Evolutionary conservation across 2,888 invertebrate species (phyloP).

Genomic region (Standfussiana lucernea): DNA sequence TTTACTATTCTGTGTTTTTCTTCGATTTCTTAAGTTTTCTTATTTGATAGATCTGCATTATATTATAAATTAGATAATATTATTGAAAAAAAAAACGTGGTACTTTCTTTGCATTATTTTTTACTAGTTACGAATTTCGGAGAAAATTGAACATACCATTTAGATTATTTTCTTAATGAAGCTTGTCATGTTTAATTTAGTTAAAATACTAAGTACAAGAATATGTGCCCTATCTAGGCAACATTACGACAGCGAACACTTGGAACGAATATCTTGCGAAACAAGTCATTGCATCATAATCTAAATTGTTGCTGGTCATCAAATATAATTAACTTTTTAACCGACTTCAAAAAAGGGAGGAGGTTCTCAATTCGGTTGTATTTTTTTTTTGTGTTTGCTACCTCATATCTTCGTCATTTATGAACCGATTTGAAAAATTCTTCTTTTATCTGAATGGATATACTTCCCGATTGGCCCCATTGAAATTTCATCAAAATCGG

Average conservation of each 20-base stretch:
- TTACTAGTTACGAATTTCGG: neutral
- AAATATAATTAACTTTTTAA: neutral
- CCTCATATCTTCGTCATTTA: no score
- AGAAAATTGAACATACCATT: neutral
- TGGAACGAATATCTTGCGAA: slow-evolving; percentile 20
- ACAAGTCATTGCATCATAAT: slow-evolving; percentile 10
- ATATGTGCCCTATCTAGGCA: slow-evolving; percentile 37
- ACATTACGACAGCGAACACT: neutral
- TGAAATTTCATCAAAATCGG: no score
- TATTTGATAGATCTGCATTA: neutral
- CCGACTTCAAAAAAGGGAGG: no score
- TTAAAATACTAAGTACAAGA: neutral
- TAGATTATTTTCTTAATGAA: neutral
- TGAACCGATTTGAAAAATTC: no score
- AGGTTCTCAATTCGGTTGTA: no score
- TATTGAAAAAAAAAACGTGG: neutral
- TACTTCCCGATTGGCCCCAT: no score
- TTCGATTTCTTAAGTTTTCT: neutral
- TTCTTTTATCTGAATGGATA: no score
- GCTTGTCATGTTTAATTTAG: neutral
- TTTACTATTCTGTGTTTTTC: slow-evolving; percentile 19
- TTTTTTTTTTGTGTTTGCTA: no score
- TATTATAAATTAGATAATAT: neutral
- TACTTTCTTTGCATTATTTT: neutral
- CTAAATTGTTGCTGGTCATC: slow-evolving; percentile 4